phyloP scores from a whole-genome alignment of 53 echinoderm and acorn worm species.

The Apostichopus leukothele region DNA sequence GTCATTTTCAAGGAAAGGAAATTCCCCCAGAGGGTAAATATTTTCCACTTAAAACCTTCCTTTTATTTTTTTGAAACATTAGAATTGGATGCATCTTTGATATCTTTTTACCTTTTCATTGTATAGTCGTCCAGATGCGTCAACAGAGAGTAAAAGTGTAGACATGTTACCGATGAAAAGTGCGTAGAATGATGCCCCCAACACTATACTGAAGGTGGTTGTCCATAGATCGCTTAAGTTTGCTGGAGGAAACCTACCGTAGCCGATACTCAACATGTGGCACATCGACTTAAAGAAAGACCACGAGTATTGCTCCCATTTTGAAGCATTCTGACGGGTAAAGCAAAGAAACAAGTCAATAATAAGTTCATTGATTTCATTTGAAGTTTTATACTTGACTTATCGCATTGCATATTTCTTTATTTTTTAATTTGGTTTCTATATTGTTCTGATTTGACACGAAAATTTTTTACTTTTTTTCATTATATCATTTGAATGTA shows the following conservation, averaged over 20 bases:
- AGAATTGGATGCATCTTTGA: too few relatives aligned
- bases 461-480: too few relatives aligned
- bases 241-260: conserved; percentile 79
- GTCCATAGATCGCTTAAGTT: conserved; percentile 95
- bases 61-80: too few relatives aligned
- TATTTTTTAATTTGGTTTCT: too few relatives aligned
- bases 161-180: conserved; percentile 99
- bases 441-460: too few relatives aligned
- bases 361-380: too few relatives aligned
- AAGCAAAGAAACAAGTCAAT: neutral
- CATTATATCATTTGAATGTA: too few relatives aligned
- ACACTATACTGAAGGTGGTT: conserved; percentile 83
- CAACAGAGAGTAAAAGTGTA: conserved; percentile 79
- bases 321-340: conserved; percentile 68
- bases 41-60: too few relatives aligned
- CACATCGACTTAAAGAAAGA: conserved; percentile 95
- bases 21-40: too few relatives aligned
- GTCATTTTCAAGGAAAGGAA: too few relatives aligned
- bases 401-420: too few relatives aligned
- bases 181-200: conserved; percentile 95
- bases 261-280: conserved; percentile 95
- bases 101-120: conserved; percentile 80
- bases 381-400: too few relatives aligned
- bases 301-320: conserved; percentile 97
- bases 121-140: conserved; percentile 90